Conservation (phyloP, 2,113 vertebrate genomes). For the Reinhardtius hippoglossoides region DNA sequence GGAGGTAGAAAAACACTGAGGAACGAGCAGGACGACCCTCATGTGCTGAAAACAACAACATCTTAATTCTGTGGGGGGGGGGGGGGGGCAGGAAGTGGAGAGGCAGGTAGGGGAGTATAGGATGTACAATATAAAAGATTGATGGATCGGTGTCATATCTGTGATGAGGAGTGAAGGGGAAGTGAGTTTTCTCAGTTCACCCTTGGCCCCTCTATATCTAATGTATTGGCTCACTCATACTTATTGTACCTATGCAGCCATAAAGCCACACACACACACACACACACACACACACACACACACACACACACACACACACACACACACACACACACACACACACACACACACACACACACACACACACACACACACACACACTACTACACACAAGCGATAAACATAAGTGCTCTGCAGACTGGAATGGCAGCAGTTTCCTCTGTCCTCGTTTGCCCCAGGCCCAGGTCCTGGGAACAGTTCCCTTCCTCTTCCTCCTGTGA, state of each 20-base stretch:
- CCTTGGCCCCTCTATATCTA: not conserved
- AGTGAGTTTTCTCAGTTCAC: not conserved
- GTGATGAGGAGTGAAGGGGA: slow-evolving; percentile 13
- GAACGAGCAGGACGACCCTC: slow-evolving; percentile 36
- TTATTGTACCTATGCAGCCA: too few relatives aligned
- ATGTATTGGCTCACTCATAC: slow-evolving; percentile 1
- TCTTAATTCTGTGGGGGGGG: not conserved
- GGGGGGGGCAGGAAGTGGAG: not conserved
- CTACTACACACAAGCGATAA: not conserved
- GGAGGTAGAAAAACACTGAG: slow-evolving; percentile 24
- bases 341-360: not conserved
- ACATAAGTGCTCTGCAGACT: slow-evolving; percentile 1
- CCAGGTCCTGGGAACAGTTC: slow-evolving; percentile 38
- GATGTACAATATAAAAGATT: not conserved
- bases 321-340: not conserved
- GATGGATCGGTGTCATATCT: not conserved
- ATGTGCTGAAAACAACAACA: slow-evolving; percentile 36
- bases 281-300: not conserved
- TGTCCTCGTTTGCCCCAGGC: slow-evolving; percentile 41
- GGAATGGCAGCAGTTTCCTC: slow-evolving; percentile 49
- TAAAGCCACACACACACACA: slow-evolving; percentile 1
- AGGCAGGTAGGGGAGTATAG: not conserved
- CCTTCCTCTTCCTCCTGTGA: slow-evolving; percentile 63
- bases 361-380: not conserved
- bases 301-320: not conserved